These are phyloP conservation scores for Brachycybe producta DNA, from an alignment of 2,888 invertebrate genomes.

Conservation along the genomic window DNA sequence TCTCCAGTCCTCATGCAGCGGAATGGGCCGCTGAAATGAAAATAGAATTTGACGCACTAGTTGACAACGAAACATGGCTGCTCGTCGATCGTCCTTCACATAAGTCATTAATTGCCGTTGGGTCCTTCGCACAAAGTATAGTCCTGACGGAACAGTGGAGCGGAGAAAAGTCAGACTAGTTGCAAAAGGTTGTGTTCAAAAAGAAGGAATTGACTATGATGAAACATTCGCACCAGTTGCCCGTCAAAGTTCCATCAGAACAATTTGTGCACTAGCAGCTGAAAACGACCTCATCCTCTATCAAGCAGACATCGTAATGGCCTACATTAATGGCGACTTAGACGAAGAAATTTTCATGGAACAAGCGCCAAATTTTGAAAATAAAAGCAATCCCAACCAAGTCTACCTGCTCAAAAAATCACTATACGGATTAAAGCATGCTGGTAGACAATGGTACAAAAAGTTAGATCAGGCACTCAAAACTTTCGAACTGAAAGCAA, in stretches of 20 bases:
- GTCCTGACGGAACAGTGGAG: neutral
- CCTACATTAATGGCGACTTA: constrained; percentile 9
- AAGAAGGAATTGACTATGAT: constrained; percentile 1
- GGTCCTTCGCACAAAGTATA: constrained; percentile 8
- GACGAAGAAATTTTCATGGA: constrained; percentile 8
- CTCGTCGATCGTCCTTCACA: constrained; percentile 4
- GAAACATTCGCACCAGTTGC: constrained; percentile 13
- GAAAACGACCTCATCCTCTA: neutral
- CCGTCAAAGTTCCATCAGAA: constrained; percentile 6
- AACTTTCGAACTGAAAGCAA: neutral
- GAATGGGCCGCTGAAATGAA: constrained; percentile 5
- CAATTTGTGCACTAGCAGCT: constrained; percentile 5
- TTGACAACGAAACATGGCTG: constrained; percentile 10
- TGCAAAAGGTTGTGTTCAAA: constrained; percentile 10
- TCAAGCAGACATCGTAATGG: constrained; percentile 8
- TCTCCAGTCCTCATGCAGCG: neutral
- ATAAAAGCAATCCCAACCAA: neutral
- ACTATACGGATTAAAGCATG: constrained; percentile 11
- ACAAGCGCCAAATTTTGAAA: neutral
- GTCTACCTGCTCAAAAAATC: neutral
- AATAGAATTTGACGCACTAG: constrained; percentile 7
- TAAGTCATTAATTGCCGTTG: constrained; percentile 5
- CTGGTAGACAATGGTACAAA: constrained; percentile 12
- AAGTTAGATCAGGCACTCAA: neutral
- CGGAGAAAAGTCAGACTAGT: constrained; percentile 8